Percentiles rank a stretch among this genome's conserved stretches.
Evolutionary conservation across 2,888 invertebrate genomes (phyloP).

Genomic region (Halocaridina rubra): DNA sequence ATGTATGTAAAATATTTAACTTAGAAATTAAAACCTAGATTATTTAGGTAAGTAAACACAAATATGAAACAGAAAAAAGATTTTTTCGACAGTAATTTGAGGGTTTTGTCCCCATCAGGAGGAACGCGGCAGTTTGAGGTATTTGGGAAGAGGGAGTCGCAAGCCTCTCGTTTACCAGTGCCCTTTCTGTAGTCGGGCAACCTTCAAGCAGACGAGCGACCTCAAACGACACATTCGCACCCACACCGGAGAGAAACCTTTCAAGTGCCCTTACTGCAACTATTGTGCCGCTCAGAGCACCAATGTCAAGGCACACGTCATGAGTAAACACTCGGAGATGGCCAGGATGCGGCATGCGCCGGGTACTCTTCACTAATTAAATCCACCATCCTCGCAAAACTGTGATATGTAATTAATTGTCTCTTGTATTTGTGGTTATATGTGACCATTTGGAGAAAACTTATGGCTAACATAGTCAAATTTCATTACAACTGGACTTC

Average conservation of each 20-base stretch:
- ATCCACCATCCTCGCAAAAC: too few relatives aligned
- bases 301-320: conserved; percentile 39
- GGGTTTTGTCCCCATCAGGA: conserved; percentile 54
- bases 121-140: conserved; percentile 36
- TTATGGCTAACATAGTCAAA: too few relatives aligned
- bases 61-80: too few relatives aligned
- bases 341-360: not conserved
- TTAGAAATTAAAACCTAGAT: too few relatives aligned
- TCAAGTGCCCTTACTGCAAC: conserved; percentile 52
- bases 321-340: conserved; percentile 28
- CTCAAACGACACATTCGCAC: conserved; percentile 62
- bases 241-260: conserved; percentile 62
- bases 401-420: too few relatives aligned
- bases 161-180: conserved; percentile 50
- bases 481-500: too few relatives aligned
- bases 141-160: conserved; percentile 45
- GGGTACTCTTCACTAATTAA: too few relatives aligned
- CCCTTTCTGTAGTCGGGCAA: conserved; percentile 58
- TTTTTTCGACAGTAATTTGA: conserved; percentile 48
- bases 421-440: too few relatives aligned
- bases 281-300: conserved; percentile 53
- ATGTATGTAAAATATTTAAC: too few relatives aligned
- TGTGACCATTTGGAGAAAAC: too few relatives aligned
- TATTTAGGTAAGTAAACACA: too few relatives aligned
- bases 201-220: conserved; percentile 63